Percentiles rank a stretch among this genome's conserved stretches.
phyloP scores from a whole-genome alignment of 2,797 vertebrate species.

The Meda fulgida region DNA sequence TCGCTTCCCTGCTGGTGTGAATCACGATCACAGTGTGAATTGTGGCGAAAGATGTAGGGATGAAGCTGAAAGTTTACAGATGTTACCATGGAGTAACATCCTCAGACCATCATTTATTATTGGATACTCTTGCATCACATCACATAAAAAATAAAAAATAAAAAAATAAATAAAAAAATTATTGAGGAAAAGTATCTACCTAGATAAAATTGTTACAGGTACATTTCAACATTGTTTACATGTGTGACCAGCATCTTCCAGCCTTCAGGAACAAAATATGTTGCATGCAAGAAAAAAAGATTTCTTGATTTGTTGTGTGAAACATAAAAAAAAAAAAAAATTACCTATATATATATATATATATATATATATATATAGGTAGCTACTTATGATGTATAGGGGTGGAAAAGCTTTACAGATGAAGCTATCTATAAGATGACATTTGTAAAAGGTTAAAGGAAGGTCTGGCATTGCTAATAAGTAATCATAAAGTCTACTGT shows the following conservation, averaged over 20 bases:
- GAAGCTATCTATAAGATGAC: background rate
- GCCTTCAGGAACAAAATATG: background rate
- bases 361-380: no score
- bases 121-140: background rate
- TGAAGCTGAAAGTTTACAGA: background rate
- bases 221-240: background rate
- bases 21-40: constrained; percentile 12
- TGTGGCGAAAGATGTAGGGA: background rate
- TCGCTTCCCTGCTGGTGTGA: constrained; percentile 14
- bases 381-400: background rate
- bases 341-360: no score
- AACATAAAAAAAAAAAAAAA: background rate
- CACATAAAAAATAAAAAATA: background rate
- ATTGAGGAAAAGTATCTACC: background rate
- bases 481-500: background rate
- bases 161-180: background rate
- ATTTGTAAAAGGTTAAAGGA: background rate
- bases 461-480: background rate
- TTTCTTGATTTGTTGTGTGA: background rate
- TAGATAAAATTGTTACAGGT: background rate
- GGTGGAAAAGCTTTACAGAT: background rate
- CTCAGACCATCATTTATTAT: background rate
- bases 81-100: background rate
- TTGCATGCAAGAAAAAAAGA: background rate
- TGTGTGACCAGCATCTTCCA: background rate